Evolutionary conservation across 2,113 vertebrate genomes (phyloP).

Genomic region (Danio rerio): DNA sequence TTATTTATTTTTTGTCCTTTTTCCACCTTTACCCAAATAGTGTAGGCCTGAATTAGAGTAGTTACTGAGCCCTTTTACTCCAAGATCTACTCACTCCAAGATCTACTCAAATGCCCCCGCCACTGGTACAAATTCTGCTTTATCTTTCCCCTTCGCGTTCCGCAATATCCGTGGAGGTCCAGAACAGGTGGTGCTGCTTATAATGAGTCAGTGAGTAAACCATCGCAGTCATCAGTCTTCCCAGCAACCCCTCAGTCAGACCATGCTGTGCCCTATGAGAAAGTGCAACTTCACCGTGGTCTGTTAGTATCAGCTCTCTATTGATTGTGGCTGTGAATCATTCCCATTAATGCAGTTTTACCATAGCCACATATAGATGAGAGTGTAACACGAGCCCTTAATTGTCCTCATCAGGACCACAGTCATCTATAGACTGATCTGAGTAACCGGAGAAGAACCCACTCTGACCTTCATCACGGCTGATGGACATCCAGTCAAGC

Average conservation of each 20-base stretch:
- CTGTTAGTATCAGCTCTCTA: conserved; percentile 63
- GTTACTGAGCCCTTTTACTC: neutral
- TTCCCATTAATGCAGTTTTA: conserved; percentile 74
- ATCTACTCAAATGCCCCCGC: no score
- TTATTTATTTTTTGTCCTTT: no score
- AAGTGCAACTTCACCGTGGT: conserved; percentile 50
- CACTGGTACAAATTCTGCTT: neutral
- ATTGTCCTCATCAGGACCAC: conserved; percentile 62
- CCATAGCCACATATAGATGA: conserved; percentile 68
- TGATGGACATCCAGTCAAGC: conserved; percentile 22
- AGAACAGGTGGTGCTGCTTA: neutral
- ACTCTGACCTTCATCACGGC: conserved; percentile 65
- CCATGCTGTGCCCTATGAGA: conserved; percentile 28
- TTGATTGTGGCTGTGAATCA: conserved; percentile 63
- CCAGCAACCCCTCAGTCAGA: conserved; percentile 26
- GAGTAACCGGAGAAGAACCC: conserved; percentile 66
- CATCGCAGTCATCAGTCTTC: conserved; percentile 60
- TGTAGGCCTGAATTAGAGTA: no score
- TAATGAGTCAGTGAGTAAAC: conserved; percentile 48
- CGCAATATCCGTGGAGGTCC: neutral
- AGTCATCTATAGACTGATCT: conserved; percentile 35
- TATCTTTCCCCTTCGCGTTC: neutral
- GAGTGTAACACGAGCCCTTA: conserved; percentile 72
- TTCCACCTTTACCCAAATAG: no score
- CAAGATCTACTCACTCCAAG: no score